phyloP scores from a whole-genome alignment of 2,888 invertebrate species.

The Pandemis corylana region DNA sequence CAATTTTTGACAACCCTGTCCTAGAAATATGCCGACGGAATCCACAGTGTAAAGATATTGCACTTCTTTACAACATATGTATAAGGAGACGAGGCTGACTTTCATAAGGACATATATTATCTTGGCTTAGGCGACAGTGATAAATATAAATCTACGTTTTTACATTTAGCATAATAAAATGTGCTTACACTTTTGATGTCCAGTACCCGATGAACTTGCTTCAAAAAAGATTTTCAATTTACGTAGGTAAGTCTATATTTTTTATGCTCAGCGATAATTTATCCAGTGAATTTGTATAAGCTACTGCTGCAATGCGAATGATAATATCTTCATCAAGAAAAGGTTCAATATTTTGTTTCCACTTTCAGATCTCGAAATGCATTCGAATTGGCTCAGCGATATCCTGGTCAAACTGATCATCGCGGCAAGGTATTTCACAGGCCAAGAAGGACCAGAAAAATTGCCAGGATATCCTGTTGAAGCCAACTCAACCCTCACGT shows the following conservation, averaged over 20 bases:
- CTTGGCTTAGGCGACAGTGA: neutral
- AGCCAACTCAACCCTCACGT: slow-evolving; percentile 25
- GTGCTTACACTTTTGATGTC: no score
- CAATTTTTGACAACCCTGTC: neutral
- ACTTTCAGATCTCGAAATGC: slow-evolving; percentile 26
- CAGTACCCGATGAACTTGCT: no score
- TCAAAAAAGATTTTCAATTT: neutral
- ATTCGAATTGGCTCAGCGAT: neutral
- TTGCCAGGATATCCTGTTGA: slow-evolving; percentile 13
- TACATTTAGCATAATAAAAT: no score
- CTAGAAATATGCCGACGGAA: neutral
- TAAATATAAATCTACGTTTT: no score
- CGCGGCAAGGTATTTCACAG: neutral
- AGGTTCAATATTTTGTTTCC: neutral
- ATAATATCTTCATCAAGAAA: neutral
- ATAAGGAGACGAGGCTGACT: neutral
- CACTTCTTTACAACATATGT: neutral
- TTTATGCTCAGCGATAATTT: neutral
- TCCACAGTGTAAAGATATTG: slow-evolving; percentile 3
- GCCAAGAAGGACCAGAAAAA: slow-evolving; percentile 8
- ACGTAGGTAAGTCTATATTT: neutral
- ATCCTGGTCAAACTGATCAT: slow-evolving; percentile 10
- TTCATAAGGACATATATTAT: neutral
- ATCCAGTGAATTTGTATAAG: neutral
- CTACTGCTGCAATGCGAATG: neutral